These are phyloP conservation scores for Pachymerium ferrugineum DNA, from an alignment of 2,888 invertebrate genomes.

Conservation along the genomic window DNA sequence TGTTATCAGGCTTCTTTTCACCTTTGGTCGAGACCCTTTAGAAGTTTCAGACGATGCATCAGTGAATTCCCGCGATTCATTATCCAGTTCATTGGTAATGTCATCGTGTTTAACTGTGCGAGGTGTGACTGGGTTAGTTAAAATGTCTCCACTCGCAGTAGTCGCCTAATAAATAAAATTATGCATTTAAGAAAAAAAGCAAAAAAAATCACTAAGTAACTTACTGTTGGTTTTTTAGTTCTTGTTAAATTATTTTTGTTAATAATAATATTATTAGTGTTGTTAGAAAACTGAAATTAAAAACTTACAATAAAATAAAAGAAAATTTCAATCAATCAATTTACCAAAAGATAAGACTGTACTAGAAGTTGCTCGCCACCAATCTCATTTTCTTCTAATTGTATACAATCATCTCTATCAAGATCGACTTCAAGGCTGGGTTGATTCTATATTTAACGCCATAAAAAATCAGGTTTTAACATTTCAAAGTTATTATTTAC, in stretches of 20 bases:
- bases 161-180: not conserved
- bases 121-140: not conserved
- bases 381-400: slow-evolving; percentile 43
- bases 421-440: slow-evolving; percentile 53
- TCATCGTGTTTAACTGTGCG: not conserved
- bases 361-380: slow-evolving; percentile 46
- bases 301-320: not conserved
- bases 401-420: slow-evolving; percentile 50
- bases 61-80: not conserved
- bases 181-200: not conserved
- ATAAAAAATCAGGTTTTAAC: not conserved
- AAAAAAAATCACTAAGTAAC: not conserved
- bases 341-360: not conserved
- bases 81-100: not conserved
- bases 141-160: not conserved
- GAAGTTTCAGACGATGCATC: not conserved
- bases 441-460: slow-evolving; percentile 44
- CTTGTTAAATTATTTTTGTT: not conserved
- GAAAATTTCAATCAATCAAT: not conserved
- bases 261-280: not conserved
- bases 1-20: not conserved
- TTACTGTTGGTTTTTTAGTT: too few relatives aligned
- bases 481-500: not conserved
- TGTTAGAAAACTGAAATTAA: not conserved
- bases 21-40: not conserved